Percentiles rank a stretch among this genome's conserved stretches.
phyloP scores from a whole-genome alignment of 2,797 vertebrate genomes.

The Alca torda region DNA sequence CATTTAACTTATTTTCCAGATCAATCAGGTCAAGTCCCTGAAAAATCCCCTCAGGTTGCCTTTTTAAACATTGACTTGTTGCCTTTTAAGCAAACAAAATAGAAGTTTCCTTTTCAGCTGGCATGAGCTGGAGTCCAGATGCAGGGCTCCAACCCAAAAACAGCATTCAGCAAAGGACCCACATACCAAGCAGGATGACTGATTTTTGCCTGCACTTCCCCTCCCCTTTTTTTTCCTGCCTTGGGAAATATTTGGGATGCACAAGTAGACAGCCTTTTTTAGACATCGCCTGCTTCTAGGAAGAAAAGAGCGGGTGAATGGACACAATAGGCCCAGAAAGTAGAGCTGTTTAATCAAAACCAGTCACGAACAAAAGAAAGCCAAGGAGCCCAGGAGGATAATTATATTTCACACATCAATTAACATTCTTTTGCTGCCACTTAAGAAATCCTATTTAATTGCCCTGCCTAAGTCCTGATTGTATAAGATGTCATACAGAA shows the following conservation, averaged over 20 bases:
- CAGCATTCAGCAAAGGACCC: constrained; percentile 65
- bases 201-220: constrained; percentile 57
- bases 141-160: constrained; percentile 68
- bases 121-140: constrained; percentile 68
- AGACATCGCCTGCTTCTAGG: neutral
- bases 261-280: constrained; percentile 35
- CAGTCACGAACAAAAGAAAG: constrained; percentile 58
- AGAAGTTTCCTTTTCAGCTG: constrained; percentile 67
- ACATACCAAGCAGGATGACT: constrained; percentile 57
- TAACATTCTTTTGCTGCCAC: constrained; percentile 58
- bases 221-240: constrained; percentile 15
- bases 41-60: constrained; percentile 63
- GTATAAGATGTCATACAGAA: neutral
- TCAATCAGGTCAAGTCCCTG: constrained; percentile 62
- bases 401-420: constrained; percentile 73
- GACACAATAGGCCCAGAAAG: constrained; percentile 43
- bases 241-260: constrained; percentile 62
- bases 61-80: constrained; percentile 56
- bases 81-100: constrained; percentile 71
- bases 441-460: constrained; percentile 65
- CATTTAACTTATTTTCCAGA: constrained; percentile 72
- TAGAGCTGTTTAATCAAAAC: constrained; percentile 65
- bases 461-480: constrained; percentile 19
- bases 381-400: constrained; percentile 58
- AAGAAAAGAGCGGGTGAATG: constrained; percentile 43